Conservation (phyloP, 2,888 invertebrate species). For the Limulus polyphemus region DNA sequence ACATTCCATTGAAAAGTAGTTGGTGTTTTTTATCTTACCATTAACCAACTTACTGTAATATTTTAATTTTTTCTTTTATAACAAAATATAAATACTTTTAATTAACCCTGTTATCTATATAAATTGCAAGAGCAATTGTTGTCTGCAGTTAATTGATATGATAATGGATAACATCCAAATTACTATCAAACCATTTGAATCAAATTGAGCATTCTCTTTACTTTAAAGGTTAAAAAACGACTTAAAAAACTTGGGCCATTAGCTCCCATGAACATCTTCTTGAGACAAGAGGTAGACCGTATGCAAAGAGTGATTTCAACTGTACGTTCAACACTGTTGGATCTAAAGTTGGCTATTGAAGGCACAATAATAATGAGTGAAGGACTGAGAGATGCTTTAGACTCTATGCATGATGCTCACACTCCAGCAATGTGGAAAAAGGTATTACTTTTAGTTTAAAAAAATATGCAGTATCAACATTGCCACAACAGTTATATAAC, state of each 20-base stretch:
- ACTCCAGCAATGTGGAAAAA: conserved; percentile 86
- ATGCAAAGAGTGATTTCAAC: conserved; percentile 71
- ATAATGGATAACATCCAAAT: too few species aligned
- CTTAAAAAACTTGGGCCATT: conserved; percentile 81
- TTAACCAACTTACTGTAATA: too few species aligned
- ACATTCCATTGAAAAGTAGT: too few species aligned
- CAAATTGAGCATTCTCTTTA: neutral
- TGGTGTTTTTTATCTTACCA: too few species aligned
- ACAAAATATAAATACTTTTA: too few species aligned
- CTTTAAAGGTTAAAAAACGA: conserved; percentile 51
- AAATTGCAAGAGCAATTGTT: too few species aligned
- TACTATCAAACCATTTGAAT: too few species aligned
- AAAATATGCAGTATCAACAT: neutral
- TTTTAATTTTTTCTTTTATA: too few species aligned
- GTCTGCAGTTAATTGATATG: too few species aligned
- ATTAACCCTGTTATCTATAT: too few species aligned
- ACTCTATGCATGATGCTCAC: conserved; percentile 92
- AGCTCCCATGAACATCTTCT: conserved; percentile 89
- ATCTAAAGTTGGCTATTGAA: conserved; percentile 87
- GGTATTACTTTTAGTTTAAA: conserved; percentile 40
- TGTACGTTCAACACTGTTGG: conserved; percentile 66
- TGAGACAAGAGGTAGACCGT: conserved; percentile 58
- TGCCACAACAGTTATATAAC: neutral
- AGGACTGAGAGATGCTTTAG: conserved; percentile 67
- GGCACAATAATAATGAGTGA: conserved; percentile 97